Base-by-base conservation (phyloP, 2,888 invertebrate genomes). In the Zhuqinia jingwanae region DNA sequence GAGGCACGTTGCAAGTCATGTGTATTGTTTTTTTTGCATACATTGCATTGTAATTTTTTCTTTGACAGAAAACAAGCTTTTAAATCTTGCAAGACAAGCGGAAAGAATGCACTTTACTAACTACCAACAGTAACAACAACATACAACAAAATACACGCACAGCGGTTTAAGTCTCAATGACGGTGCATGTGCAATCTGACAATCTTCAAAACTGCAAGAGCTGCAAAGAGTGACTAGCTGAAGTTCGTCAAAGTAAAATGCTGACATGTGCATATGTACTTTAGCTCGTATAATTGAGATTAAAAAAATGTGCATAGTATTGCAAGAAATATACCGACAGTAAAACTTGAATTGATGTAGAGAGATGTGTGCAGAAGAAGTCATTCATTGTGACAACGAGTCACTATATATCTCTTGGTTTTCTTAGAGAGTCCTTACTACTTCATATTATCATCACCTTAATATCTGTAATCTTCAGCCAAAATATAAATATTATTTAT, bases 61-160 rank as follows among this genome's bases (percentile, higher is more conserved):
- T 36, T 36, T 36, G 36, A 36, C 36, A 36, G 36, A 36, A 36
- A 36, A 36, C 36, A 36, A 36, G 60, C 15, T 60, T 60, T 27
- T 60, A 8, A n/a, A 1, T 25, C 13, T 15, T 60, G 60, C 60
- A 25, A 60, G 76, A 76, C 76, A 76, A 76, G 56, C 53, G 25
- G 27, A 53, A 76, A 56, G 76, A 76, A 76, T 76, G 76, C 56
- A 75, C 36, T 36, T 36, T 36, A 15, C 30, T 15, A 11, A 13
- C 25, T 60, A 17, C n/a, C 25, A 60, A 20, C 1, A 60, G 27
- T n/a, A 30, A 17, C 36, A 36, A 3, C 27, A 27, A 11, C 36
- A 20, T 22, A 60, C 27, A 27, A 27, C 65, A 30, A 20, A 53
- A 13, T 11, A 53, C 20, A 20, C 2, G 5, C 56, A 6, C 56